phyloP scores from a whole-genome alignment of 2,888 invertebrate genomes.

The Ernsta delagoae region DNA sequence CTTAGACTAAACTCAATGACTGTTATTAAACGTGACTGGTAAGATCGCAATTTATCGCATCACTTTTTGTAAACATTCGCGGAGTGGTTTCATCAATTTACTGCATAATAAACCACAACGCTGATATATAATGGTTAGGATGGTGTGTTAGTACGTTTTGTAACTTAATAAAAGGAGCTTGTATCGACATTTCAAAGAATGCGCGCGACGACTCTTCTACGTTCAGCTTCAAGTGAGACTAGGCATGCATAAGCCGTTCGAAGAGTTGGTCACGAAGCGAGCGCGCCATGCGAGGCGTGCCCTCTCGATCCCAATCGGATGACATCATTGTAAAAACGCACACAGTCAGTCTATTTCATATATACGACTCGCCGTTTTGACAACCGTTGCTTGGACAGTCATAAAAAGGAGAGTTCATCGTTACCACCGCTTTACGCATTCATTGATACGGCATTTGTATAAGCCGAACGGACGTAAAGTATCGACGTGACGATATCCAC shows the following conservation, averaged over 20 bases:
- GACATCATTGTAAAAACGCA: slow-evolving; percentile 64
- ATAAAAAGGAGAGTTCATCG: slow-evolving; percentile 33
- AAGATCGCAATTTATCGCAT: slow-evolving; percentile 14
- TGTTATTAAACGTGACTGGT: slow-evolving; percentile 8
- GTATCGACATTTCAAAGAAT: background rate
- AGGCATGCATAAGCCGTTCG: slow-evolving; percentile 53
- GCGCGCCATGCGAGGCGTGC: slow-evolving; percentile 61
- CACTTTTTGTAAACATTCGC: slow-evolving; percentile 21
- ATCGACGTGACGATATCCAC: background rate
- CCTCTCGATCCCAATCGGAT: slow-evolving; percentile 72
- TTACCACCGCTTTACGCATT: slow-evolving; percentile 34
- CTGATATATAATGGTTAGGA: background rate
- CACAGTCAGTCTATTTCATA: background rate
- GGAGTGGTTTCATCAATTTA: slow-evolving; percentile 17
- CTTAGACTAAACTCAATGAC: slow-evolving; percentile 17
- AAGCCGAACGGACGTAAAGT: slow-evolving; percentile 27
- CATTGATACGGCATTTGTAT: slow-evolving; percentile 33
- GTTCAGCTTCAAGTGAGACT: slow-evolving; percentile 56
- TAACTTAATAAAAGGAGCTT: background rate
- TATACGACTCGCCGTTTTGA: too few species aligned
- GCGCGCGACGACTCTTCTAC: background rate
- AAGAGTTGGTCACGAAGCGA: slow-evolving; percentile 61
- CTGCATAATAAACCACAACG: slow-evolving; percentile 2
- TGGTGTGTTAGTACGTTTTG: background rate
- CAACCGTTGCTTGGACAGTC: slow-evolving; percentile 5